Base-by-base conservation (phyloP, 2,797 vertebrate species). In the Crocidura indochinensis region DNA sequence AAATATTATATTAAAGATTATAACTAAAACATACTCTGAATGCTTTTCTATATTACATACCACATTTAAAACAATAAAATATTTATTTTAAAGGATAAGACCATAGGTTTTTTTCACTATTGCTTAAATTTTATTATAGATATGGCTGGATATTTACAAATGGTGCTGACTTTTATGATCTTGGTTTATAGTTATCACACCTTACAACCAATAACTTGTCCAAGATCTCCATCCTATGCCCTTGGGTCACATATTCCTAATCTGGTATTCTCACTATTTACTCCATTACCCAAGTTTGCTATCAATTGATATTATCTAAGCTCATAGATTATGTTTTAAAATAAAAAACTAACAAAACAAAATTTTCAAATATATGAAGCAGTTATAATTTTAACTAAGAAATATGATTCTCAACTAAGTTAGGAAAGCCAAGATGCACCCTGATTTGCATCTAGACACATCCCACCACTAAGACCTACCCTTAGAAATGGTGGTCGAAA, bases 21-120 rank as follows among this genome's bases (percentile, higher is more conserved):
- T 31, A 26, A 20, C 31, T 71, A 72, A 88, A 92, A 53, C 68
- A 81, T 14, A 47, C 29, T 38, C 38, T 92, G 76, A 79, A 31
- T 65, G 87, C 53, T 91, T 65, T 29, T 83, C n/a, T 65, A 12
- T 72, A 44, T 90, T 44, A 49, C 87, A 71, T 27, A n/a, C 47
- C 27, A 85, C 62, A 38, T 38, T 38, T 72, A 44, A 91, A 76
- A 84, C 19, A 79, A 44, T 38, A 6, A 83, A 79, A 79, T 69
- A 0, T n/a, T 82, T 83, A 84, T 38, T 74, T 92, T 87, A 82
- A 46, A 82, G 69, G 24, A 56, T 81, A 80, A 81, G 22, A 27
- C 38, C 24, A 51, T 74, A 78, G 17, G 8, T 17, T 62, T 83
- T 69, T 46, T 56, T 51, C 85, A 47, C 69, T 85, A 88, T 22